These are phyloP conservation scores for Dicaeum eximium DNA, from an alignment of 2,113 vertebrate genomes.

Conservation along the genomic window DNA sequence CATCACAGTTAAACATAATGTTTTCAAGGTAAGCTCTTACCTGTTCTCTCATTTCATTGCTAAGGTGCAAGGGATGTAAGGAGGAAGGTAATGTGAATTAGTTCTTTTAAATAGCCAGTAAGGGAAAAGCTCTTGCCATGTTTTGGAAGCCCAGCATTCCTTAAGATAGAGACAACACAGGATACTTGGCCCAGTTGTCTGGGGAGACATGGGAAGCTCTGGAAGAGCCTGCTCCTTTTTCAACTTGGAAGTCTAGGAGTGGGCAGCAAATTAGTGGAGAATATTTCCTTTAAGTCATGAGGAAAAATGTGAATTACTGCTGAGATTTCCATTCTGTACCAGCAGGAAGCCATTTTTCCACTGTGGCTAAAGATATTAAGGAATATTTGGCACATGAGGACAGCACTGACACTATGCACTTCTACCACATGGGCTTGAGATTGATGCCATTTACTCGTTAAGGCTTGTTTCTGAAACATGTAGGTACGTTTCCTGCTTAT, in stretches of 20 bases:
- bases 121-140: not conserved
- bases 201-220: not conserved
- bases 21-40: not conserved
- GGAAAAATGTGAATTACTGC: not conserved
- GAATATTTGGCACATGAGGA: not conserved
- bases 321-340: not conserved
- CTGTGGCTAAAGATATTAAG: not conserved
- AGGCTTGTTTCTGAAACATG: not conserved
- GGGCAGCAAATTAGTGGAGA: not conserved
- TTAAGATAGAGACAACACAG: not conserved
- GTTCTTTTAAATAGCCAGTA: not conserved
- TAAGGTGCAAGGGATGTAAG: not conserved
- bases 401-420: not conserved
- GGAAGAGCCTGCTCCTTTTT: not conserved
- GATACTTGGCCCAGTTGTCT: not conserved
- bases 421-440: not conserved
- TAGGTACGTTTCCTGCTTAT: not conserved
- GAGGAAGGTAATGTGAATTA: not conserved
- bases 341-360: not conserved
- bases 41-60: not conserved
- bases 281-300: not conserved
- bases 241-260: not conserved
- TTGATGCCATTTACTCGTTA: not conserved
- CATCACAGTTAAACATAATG: rapidly evolving
- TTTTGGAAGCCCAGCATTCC: not conserved